Evolutionary conservation across 1,140 invertebrate genomes (phyloP), one percentile per base, ranked within the genome.

Genomic region (Mizuhopecten yessoensis): DNA sequence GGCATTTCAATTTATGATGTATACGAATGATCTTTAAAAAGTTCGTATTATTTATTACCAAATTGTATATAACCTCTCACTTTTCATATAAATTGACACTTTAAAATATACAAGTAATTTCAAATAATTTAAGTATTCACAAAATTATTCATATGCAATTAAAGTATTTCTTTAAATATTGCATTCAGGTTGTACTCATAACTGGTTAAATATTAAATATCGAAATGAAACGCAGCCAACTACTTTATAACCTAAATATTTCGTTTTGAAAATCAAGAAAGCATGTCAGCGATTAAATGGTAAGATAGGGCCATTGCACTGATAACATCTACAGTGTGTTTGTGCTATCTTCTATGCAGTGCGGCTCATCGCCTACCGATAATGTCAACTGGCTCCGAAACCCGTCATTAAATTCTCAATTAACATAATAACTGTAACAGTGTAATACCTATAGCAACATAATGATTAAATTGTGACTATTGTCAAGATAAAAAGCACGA

Each of bases 341-440:
- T 29, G 57, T 13, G 42, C 57, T 75, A 75, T 75, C 57, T 75
- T 75, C 57, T 75, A 29, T 75, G 57, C 57, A 75, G 29, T n/a
- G 57, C 57, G 57, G 57, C 57, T 75, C 57, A 75, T 75, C 57
- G 29, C 23, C 57, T n/a, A 0, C 57, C 29, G 2, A 75, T 75
- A 75, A 75, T 75, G n/a, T 29, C 57, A 75, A 75, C 57, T 75
- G 57, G 57, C 57, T 75, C 57, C 57, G 57, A 75, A 75, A 23
- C 5, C 57, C 57, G 57, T 29, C 57, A 75, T 75, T 75, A 75
- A 75, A 75, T 29, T 75, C 57, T 75, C 57, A 75, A 75, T 75
- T 75, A 75, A n/a, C 57, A 75, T 75, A 75, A 75, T 75, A 75
- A 75, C 57, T 75, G 57, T 75, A 75, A 75, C 57, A 75, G 23